Conservation (phyloP, 2,888 invertebrate species). For the Drosophila putrida region DNA sequence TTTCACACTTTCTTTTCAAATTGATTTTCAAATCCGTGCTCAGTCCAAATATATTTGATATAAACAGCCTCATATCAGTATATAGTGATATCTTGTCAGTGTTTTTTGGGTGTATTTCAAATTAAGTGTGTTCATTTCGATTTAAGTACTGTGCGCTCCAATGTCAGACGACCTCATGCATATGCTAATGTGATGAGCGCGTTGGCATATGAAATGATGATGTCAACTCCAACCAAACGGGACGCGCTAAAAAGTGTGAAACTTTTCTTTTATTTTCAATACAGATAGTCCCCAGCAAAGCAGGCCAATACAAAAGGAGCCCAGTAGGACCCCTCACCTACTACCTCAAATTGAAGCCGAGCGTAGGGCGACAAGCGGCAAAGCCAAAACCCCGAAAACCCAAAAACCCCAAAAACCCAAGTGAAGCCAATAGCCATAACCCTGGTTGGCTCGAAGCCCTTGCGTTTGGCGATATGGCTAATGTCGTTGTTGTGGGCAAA, state of each 20-base stretch:
- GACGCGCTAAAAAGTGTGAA: slow-evolving; percentile 31
- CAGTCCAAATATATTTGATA: not conserved
- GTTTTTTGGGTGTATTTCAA: not conserved
- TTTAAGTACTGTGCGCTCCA: slow-evolving; percentile 8
- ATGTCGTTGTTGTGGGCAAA: slow-evolving; percentile 77
- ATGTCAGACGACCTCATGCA: slow-evolving; percentile 42
- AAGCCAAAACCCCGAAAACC: not conserved
- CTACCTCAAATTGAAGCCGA: slow-evolving; percentile 1
- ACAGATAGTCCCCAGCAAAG: slow-evolving; percentile 2
- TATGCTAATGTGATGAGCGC: slow-evolving; percentile 57
- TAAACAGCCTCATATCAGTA: not conserved
- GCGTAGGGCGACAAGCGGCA: too few relatives aligned
- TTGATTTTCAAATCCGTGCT: not conserved
- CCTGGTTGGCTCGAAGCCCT: slow-evolving; percentile 17
- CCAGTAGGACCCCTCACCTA: not conserved
- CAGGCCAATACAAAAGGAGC: not conserved
- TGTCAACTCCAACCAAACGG: slow-evolving; percentile 27
- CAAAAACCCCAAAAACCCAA: not conserved
- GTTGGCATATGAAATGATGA: slow-evolving; percentile 59
- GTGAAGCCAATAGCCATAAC: slow-evolving; percentile 28
- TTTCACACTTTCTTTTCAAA: not conserved
- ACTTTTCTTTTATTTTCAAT: slow-evolving; percentile 1
- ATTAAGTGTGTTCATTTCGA: slow-evolving; percentile 34
- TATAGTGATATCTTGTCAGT: not conserved
- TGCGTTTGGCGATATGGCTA: slow-evolving; percentile 65